A percentile compares a stretch with the other conserved stretches of the same genome.
These are phyloP conservation scores for Nasonia longicornis DNA, from an alignment of 1,140 invertebrate genomes.

Conservation along the genomic window DNA sequence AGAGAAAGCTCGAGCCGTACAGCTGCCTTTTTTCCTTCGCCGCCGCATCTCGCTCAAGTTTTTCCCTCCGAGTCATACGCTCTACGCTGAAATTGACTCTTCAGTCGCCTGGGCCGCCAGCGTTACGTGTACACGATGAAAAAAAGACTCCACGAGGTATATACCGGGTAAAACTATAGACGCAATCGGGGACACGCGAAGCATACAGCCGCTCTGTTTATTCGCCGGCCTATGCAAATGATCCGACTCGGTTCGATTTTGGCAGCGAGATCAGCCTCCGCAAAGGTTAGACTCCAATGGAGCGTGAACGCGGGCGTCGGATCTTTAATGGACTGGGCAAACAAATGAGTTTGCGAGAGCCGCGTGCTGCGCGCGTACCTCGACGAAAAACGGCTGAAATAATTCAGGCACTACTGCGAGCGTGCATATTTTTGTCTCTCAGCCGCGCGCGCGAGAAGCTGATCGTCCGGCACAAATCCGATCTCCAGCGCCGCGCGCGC, in stretches of 20 bases:
- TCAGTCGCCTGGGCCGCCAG: neutral
- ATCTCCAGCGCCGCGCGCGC: neutral
- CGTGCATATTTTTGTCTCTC: constrained; percentile 29
- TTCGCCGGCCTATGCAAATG: constrained; percentile 2
- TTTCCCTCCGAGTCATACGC: neutral
- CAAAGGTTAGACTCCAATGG: neutral
- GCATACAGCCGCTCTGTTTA: neutral
- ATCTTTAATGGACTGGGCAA: constrained; percentile 41
- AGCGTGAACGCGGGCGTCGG: neutral
- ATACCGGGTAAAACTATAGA: constrained; percentile 6
- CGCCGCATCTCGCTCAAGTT: neutral
- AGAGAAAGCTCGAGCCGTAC: no score
- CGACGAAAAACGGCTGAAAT: constrained; percentile 46
- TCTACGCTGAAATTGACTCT: neutral
- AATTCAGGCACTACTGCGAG: constrained; percentile 44
- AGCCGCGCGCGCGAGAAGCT: neutral
- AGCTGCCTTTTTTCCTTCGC: neutral
- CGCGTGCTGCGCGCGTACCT: neutral
- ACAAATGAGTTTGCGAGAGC: constrained; percentile 35
- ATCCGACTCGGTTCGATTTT: constrained; percentile 17
- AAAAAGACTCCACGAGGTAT: neutral
- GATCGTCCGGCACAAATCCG: neutral
- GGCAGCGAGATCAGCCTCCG: neutral
- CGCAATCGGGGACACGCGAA: constrained; percentile 8
- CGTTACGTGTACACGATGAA: neutral